Evolutionary conservation across 1,140 invertebrate species (phyloP).

Genomic region (Zelostemma sp.): DNA sequence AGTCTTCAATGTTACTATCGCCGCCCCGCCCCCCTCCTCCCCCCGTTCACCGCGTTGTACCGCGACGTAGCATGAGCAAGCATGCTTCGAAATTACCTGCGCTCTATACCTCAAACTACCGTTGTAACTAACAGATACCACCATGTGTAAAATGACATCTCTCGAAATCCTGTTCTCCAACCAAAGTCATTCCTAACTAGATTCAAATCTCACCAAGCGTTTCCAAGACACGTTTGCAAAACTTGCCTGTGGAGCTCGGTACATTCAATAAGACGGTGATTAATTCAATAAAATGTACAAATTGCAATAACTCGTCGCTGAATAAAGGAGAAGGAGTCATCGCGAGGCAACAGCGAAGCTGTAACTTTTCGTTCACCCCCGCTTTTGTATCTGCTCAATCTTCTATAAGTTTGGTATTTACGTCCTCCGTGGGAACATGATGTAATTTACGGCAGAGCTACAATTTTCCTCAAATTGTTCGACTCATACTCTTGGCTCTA

Average conservation of each 20-base stretch:
- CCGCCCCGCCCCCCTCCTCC: too few relatives aligned
- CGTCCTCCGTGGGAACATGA: slow-evolving; percentile 26
- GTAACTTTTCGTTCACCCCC: slow-evolving; percentile 6
- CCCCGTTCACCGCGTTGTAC: slow-evolving; percentile 27
- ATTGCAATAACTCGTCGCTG: slow-evolving; percentile 39
- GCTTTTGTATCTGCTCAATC: not conserved
- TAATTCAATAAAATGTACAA: slow-evolving; percentile 41
- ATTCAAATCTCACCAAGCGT: slow-evolving; percentile 40
- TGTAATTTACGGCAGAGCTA: slow-evolving; percentile 33
- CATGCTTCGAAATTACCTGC: slow-evolving; percentile 56
- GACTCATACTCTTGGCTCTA: slow-evolving; percentile 32
- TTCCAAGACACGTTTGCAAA: slow-evolving; percentile 32
- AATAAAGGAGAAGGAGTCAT: slow-evolving; percentile 29
- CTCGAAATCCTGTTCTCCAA: slow-evolving; percentile 53
- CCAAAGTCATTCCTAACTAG: slow-evolving; percentile 43
- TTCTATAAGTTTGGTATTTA: slow-evolving; percentile 24
- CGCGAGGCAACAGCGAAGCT: slow-evolving; percentile 13
- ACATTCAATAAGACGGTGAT: slow-evolving; percentile 40
- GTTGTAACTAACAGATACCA: slow-evolving; percentile 59
- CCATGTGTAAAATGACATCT: slow-evolving; percentile 59
- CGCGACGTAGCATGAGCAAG: slow-evolving; percentile 30
- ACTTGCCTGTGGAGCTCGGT: slow-evolving; percentile 24
- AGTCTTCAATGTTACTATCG: slow-evolving; percentile 19
- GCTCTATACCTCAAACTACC: slow-evolving; percentile 18
- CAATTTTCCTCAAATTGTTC: slow-evolving; percentile 32